phyloP scores from a whole-genome alignment of 2,888 invertebrate genomes.

The Latrodectus elegans region DNA sequence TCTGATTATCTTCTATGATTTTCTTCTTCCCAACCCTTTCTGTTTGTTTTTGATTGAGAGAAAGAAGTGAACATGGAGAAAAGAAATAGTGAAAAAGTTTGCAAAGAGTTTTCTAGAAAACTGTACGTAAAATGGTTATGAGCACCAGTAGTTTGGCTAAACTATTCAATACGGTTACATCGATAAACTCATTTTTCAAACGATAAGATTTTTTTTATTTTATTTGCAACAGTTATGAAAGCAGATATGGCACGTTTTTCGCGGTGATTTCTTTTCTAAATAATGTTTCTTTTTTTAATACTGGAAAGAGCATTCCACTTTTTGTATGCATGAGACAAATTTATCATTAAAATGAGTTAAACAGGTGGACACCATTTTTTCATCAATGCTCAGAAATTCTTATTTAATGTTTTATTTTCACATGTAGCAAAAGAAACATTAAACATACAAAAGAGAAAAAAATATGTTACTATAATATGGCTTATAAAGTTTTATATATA shows the following conservation, averaged over 20 bases:
- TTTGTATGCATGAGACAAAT: too few relatives aligned
- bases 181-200: conserved; percentile 7
- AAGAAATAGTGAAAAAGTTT: conserved; percentile 3
- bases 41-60: conserved; percentile 46
- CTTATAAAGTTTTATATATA: too few relatives aligned
- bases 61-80: conserved; percentile 9
- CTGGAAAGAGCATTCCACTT: too few relatives aligned
- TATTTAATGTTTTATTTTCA: too few relatives aligned
- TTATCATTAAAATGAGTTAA: too few relatives aligned
- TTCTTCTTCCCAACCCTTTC: conserved; percentile 25
- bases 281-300: too few relatives aligned
- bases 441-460: too few relatives aligned
- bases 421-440: too few relatives aligned
- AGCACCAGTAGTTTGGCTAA: conserved; percentile 26
- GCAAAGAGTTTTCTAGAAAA: not conserved
- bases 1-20: not conserved
- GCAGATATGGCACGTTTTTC: conserved; percentile 19
- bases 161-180: conserved; percentile 31
- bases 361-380: too few relatives aligned
- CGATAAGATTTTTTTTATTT: not conserved
- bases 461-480: too few relatives aligned
- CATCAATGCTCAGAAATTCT: too few relatives aligned
- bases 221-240: not conserved
- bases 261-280: too few relatives aligned
- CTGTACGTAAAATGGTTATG: conserved; percentile 9